phyloP scores from a whole-genome alignment of 2,113 vertebrate genomes.

The Bucco capensis region DNA sequence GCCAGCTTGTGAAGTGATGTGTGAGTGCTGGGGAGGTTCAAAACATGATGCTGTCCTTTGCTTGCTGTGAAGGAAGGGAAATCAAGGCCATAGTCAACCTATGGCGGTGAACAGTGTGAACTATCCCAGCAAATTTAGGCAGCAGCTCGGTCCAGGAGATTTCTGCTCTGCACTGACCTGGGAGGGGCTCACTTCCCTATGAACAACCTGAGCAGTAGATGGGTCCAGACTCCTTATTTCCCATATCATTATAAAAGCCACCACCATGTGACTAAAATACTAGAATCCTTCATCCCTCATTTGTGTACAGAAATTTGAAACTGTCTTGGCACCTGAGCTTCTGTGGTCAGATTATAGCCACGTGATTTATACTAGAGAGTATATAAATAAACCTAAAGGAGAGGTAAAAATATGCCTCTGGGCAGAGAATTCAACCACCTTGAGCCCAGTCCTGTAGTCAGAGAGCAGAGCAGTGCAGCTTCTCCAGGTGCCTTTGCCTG shows the following conservation, averaged over 20 bases:
- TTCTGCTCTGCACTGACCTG: rapidly evolving
- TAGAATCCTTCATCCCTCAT: not conserved
- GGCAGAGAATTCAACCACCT: not conserved
- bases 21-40: not conserved
- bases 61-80: not conserved
- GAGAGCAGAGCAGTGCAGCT: not conserved
- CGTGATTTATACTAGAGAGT: not conserved
- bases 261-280: not conserved
- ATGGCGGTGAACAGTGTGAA: rapidly evolving
- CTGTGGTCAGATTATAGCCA: not conserved
- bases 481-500: not conserved
- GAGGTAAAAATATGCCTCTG: not conserved
- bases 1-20: not conserved
- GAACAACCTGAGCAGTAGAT: not conserved
- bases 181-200: not conserved
- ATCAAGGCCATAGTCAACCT: not conserved
- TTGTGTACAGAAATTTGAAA: not conserved
- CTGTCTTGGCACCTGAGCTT: not conserved
- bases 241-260: rapidly evolving
- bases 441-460: not conserved
- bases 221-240: not conserved
- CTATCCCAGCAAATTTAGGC: not conserved
- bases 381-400: not conserved
- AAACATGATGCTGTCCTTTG: not conserved
- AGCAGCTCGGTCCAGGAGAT: not conserved